Evolutionary conservation across 2,888 invertebrate genomes (phyloP).

Genomic region (Nudaria mundana): DNA sequence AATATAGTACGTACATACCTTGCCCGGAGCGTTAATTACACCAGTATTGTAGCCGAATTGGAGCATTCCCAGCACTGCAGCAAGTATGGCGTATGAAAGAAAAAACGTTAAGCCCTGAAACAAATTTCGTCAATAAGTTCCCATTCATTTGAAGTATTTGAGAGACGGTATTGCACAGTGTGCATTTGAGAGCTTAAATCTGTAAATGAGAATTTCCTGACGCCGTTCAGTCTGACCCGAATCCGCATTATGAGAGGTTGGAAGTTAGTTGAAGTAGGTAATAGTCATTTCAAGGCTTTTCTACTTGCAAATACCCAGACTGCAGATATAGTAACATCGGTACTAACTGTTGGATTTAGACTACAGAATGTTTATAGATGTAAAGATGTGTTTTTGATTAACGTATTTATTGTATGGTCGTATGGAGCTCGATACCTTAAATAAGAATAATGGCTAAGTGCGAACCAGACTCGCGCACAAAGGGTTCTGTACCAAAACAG

Average conservation of each 20-base stretch:
- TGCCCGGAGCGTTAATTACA: conserved; percentile 97
- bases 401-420: too few relatives aligned
- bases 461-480: too few relatives aligned
- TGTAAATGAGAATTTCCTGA: conserved; percentile 1
- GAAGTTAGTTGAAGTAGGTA: not conserved
- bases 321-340: too few relatives aligned
- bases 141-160: not conserved
- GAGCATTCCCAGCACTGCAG: conserved; percentile 96
- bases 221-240: conserved; percentile 1
- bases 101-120: conserved; percentile 96
- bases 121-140: conserved; percentile 7
- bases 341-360: too few relatives aligned
- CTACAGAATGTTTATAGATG: too few relatives aligned
- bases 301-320: too few relatives aligned
- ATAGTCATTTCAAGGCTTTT: too few relatives aligned
- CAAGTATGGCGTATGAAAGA: conserved; percentile 96
- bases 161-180: not conserved
- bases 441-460: too few relatives aligned
- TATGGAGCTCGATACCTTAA: too few relatives aligned
- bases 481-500: too few relatives aligned
- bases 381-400: too few relatives aligned
- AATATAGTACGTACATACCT: conserved; percentile 73
- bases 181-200: conserved; percentile 1
- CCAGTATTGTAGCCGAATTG: conserved; percentile 98
- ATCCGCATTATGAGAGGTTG: not conserved